A percentile compares a stretch with the other conserved stretches of the same genome.
Evolutionary conservation across 2,888 invertebrate genomes (phyloP).

Genomic region (Falcaria lacertinaria): DNA sequence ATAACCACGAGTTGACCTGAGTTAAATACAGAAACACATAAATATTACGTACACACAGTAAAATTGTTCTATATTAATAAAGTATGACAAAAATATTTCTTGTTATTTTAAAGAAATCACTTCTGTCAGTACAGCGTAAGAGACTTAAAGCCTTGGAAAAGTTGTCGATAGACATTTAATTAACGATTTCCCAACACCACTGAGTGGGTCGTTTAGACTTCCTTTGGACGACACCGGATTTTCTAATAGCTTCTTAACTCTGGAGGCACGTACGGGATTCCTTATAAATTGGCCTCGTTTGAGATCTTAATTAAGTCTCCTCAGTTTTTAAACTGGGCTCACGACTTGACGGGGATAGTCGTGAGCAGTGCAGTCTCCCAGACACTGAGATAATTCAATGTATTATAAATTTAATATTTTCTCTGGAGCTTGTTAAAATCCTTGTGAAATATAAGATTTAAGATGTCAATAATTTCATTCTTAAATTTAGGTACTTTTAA

Average conservation of each 20-base stretch:
- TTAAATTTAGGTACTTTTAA: too few species aligned
- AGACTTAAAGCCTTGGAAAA: not conserved
- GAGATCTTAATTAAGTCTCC: slow-evolving; percentile 72
- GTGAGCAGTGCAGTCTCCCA: slow-evolving; percentile 3
- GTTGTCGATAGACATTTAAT: slow-evolving; percentile 2
- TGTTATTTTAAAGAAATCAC: too few species aligned
- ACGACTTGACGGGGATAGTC: slow-evolving; percentile 6
- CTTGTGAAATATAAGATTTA: too few species aligned
- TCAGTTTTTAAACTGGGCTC: slow-evolving; percentile 63
- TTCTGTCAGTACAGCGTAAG: too few species aligned
- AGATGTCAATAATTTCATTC: too few species aligned
- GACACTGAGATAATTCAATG: not conserved
- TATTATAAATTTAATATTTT: not conserved
- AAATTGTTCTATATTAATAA: too few species aligned
- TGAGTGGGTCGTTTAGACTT: too few species aligned
- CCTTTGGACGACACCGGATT: slow-evolving; percentile 8
- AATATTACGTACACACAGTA: too few species aligned
- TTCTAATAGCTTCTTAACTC: slow-evolving; percentile 54
- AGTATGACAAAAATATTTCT: too few species aligned
- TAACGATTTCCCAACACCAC: slow-evolving; percentile 6
- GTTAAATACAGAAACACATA: too few species aligned
- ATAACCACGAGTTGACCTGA: too few species aligned
- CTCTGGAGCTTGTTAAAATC: not conserved
- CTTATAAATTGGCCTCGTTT: slow-evolving; percentile 72
- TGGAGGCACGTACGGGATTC: slow-evolving; percentile 55